Evolutionary conservation across 2,888 invertebrate genomes (phyloP).

Genomic region (Philonicus albiceps): DNA sequence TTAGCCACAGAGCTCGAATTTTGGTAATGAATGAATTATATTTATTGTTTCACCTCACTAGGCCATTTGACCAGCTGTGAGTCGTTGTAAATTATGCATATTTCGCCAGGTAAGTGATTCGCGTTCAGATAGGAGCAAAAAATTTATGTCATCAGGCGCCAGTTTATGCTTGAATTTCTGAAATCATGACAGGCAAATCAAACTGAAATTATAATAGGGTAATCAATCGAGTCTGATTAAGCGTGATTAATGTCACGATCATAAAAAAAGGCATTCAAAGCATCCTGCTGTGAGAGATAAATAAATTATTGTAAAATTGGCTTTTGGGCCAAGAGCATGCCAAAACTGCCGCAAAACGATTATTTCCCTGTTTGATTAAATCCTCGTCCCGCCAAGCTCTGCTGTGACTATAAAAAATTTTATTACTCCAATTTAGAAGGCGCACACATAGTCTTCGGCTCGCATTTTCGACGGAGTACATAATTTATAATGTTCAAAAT

Average conservation of each 20-base stretch:
- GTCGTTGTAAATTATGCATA: constrained; percentile 11
- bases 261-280: not conserved
- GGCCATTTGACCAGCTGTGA: not conserved
- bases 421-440: constrained; percentile 1
- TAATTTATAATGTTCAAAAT: constrained; percentile 25
- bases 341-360: constrained; percentile 10
- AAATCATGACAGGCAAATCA: not conserved
- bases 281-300: constrained; percentile 7
- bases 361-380: constrained; percentile 14
- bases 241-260: not conserved
- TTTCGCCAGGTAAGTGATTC: constrained; percentile 15
- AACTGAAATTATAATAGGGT: not conserved
- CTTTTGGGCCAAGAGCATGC: not conserved
- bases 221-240: constrained; percentile 8
- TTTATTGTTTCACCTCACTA: not conserved
- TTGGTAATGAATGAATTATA: constrained; percentile 23
- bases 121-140: not conserved
- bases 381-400: not conserved
- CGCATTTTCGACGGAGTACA: not conserved
- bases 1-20: not conserved
- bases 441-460: not conserved
- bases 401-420: not conserved
- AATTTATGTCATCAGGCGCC: constrained; percentile 31
- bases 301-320: not conserved
- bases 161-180: constrained; percentile 1